Evolutionary conservation across 1,140 invertebrate genomes (phyloP).

Genomic region (Drusus annulatus): DNA sequence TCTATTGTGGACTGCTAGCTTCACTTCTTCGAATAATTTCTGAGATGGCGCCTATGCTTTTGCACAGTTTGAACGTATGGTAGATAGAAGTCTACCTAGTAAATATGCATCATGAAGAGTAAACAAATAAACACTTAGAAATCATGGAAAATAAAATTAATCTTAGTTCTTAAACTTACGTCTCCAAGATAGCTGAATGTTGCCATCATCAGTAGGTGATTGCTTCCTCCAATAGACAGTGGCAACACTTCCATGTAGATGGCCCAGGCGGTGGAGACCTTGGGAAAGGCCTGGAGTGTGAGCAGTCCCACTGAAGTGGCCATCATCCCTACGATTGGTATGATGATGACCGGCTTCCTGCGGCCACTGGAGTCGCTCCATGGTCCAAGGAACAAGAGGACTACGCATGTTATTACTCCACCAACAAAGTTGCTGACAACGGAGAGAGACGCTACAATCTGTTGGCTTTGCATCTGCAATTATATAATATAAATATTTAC

Average conservation of each 20-base stretch:
- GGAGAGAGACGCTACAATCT: slow-evolving; percentile 31
- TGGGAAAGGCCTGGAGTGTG: slow-evolving; percentile 32
- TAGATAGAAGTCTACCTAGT: too few species aligned
- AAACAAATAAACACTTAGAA: too few species aligned
- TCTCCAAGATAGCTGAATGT: slow-evolving; percentile 49
- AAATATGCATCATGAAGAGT: too few species aligned
- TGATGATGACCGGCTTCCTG: slow-evolving; percentile 44
- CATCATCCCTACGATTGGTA: slow-evolving; percentile 42
- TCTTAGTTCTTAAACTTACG: slow-evolving; percentile 25
- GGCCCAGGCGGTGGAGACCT: slow-evolving; percentile 19
- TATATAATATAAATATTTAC: too few species aligned
- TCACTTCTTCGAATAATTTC: too few species aligned
- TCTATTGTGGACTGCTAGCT: too few species aligned
- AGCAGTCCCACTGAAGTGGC: slow-evolving; percentile 28
- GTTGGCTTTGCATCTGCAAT: slow-evolving; percentile 29
- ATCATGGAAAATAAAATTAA: too few species aligned
- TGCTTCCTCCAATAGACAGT: slow-evolving; percentile 33
- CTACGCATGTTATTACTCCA: slow-evolving; percentile 16
- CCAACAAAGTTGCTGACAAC: slow-evolving; percentile 21
- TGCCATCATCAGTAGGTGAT: slow-evolving; percentile 36
- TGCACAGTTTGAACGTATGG: too few species aligned
- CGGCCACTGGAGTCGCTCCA: slow-evolving; percentile 47
- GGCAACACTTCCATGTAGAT: slow-evolving; percentile 38
- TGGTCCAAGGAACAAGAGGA: slow-evolving; percentile 49
- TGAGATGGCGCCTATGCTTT: too few species aligned